Percentiles rank a stretch among this genome's conserved stretches.
Conservation (phyloP, 2,888 invertebrate genomes). For the Chalcosyrphus nemorum region DNA sequence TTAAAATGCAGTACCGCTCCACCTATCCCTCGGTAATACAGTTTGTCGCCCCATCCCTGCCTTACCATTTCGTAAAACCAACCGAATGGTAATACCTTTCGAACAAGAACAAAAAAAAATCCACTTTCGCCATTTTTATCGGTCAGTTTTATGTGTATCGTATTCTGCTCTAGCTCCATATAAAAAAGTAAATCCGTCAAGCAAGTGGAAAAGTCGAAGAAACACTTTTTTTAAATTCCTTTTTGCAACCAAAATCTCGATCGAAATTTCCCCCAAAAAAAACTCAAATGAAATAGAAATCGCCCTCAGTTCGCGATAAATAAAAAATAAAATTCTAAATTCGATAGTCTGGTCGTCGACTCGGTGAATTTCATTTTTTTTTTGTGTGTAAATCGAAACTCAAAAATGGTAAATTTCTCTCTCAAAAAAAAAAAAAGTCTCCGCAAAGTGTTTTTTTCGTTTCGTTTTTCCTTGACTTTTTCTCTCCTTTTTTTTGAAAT, state of each 20-base stretch:
- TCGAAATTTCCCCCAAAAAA: conserved; percentile 54
- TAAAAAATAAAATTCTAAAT: conserved; percentile 46
- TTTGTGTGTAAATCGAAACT: too few species aligned
- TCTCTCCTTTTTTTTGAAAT: conserved; percentile 3
- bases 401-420: conserved; percentile 61
- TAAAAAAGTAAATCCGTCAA: conserved; percentile 60
- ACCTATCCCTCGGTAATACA: neutral
- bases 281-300: conserved; percentile 68
- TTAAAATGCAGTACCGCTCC: neutral
- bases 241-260: conserved; percentile 58
- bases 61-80: neutral
- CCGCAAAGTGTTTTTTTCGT: conserved; percentile 27
- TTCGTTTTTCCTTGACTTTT: conserved; percentile 42
- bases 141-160: conserved; percentile 62
- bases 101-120: too few species aligned
- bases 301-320: conserved; percentile 24
- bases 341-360: conserved; percentile 39
- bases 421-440: conserved; percentile 6
- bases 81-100: conserved; percentile 48
- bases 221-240: too few species aligned
- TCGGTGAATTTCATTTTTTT: conserved; percentile 50
- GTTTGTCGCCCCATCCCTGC: neutral
- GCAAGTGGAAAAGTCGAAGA: conserved; percentile 51
- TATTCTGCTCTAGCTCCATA: conserved; percentile 49
- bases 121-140: conserved; percentile 62